Base-by-base conservation (phyloP, 2,113 vertebrate species). In the Paratilapia polleni region DNA sequence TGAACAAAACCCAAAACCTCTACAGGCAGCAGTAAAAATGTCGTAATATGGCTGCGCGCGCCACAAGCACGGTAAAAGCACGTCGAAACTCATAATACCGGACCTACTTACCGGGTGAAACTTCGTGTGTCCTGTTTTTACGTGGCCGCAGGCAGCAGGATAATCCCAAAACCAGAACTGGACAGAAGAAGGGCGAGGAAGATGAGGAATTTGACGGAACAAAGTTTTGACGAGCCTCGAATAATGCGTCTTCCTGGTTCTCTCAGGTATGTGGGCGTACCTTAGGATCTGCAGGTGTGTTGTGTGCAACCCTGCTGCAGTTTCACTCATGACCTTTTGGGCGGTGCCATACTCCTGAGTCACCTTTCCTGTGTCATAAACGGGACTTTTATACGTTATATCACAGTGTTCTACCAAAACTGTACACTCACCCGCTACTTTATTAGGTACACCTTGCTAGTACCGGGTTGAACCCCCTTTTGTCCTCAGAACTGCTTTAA, bases 261-360 rank as follows among this genome's bases (percentile, higher is more conserved):
- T 89, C 19, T 41, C 95, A 96, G 95, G 96, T 96, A 94, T 91
- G 91, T 91, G 94, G 96, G 95, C 93, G 95, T 88, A 92, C 83
- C 31, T 79, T 86, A 5, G 62, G 2, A 1, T 1, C 47, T 59
- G 88, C 94, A 95, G 94, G 95, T 95, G 94, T 62, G 83, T 9
- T 28, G 62, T 81, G 36, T 17, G 52, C n/a, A 20, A 38, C 61
- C 43, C 38, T n/a, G 20, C 34, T 24, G 54, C 1, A 62, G 89
- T 84, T 83, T 88, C 87, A 13, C 17, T 12, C 73, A 43, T 19
- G 13, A 9, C 24, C 43, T 52, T 52, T 52, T 20, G 17, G 58
- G 41, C 12, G 52, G 76, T 61, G 54, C 56, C 60, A 11, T 47
- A 26, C 2, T 1, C 10, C 24, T 78, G 78, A 88, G 59, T 91